Base-by-base conservation (phyloP, 1,140 invertebrate genomes). In the Pinna nobilis region DNA sequence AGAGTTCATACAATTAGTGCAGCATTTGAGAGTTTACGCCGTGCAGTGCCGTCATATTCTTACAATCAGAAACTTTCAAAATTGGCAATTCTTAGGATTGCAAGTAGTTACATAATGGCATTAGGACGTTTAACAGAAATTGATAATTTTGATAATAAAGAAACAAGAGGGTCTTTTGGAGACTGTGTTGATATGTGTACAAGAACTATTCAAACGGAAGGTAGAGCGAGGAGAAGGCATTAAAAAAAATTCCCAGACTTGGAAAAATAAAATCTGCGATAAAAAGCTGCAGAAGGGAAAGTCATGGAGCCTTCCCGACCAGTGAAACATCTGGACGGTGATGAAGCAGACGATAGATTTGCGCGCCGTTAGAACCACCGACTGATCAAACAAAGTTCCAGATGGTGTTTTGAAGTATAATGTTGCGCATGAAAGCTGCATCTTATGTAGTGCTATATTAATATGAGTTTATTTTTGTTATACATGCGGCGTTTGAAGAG, bases 1-100 rank as follows among this genome's bases (percentile, higher is more conserved):
- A 90, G 96, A 49, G 96, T 98, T 1, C 96, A 98, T 87, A 97
- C 96, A 0, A 98, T 98, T 73, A 97, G 95, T 84, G 96, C 96
- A 0, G 96, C 96, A 0, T 98, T 97, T 87, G 96, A 98, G 65
- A 96, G 94, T 0, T 89, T 98, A 1, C 91, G 96, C 39, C 91
- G 91, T 41, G 91, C 95, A 0, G 93, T 98, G 15, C 96, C 96
- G 0, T 93, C 96, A 0, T 97, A 97, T 84, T 96, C 95, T 5
- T 94, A 96, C 87, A 95, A 95, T 84, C 96, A 97, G 85, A 97
- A 97, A 88, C 91, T 98, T 7, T 97, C 95, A 0, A 97, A 97
- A 85, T 87, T 98, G 30, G 96, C 96, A 0, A 96, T 98, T 2
- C 88, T 98, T 35, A 92, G 95, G 84, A 96, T 97, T 81, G 96